A percentile compares a stretch with the other conserved stretches of the same genome.
These are phyloP conservation scores for Phytoseiulus persimilis DNA, from an alignment of 2,888 invertebrate species.

Conservation along the genomic window DNA sequence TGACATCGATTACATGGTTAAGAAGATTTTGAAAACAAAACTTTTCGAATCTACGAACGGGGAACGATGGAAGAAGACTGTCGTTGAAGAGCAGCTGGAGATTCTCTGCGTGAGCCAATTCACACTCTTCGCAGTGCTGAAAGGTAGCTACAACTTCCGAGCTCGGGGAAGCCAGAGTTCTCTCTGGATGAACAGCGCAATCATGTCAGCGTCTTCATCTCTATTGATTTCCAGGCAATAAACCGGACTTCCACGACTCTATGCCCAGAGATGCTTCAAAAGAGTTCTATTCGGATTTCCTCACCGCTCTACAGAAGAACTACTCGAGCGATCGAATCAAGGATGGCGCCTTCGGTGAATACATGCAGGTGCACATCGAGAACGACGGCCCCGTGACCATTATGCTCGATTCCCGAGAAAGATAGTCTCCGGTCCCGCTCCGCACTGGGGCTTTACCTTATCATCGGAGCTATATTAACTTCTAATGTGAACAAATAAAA, in stretches of 20 bases:
- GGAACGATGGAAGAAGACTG: constrained; percentile 53
- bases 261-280: constrained; percentile 52
- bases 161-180: too few relatives aligned
- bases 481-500: too few relatives aligned
- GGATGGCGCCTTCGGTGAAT: constrained; percentile 54
- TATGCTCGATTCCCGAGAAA: constrained; percentile 49
- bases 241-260: constrained; percentile 53
- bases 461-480: too few relatives aligned
- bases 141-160: constrained; percentile 44
- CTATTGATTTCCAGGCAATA: constrained; percentile 51
- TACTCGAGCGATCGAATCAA: neutral
- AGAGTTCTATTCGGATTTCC: constrained; percentile 39
- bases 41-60: constrained; percentile 45
- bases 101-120: constrained; percentile 49
- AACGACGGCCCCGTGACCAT: constrained; percentile 56
- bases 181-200: too few relatives aligned
- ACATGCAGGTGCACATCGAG: constrained; percentile 53
- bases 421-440: neutral
- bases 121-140: constrained; percentile 51
- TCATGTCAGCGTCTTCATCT: too few relatives aligned
- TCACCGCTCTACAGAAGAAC: neutral
- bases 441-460: too few relatives aligned
- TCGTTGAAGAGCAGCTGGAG: constrained; percentile 50
- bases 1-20: constrained; percentile 10
- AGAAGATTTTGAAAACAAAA: neutral